These are phyloP conservation scores for Phortica magna DNA, from an alignment of 2,888 invertebrate species.

Conservation along the genomic window DNA sequence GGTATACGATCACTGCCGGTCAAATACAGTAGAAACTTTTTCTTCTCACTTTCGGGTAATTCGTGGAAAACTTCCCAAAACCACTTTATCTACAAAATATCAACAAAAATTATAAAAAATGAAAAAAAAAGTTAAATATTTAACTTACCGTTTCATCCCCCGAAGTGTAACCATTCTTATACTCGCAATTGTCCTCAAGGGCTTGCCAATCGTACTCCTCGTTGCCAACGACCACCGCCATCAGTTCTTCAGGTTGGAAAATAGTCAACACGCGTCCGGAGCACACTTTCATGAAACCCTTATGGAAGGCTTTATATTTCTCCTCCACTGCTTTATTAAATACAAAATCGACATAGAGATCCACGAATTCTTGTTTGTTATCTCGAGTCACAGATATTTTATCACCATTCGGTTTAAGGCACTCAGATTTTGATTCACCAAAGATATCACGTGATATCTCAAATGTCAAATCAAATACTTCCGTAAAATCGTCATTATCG, in stretches of 20 bases:
- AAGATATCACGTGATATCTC: slow-evolving; percentile 89
- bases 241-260: slow-evolving; percentile 95
- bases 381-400: slow-evolving; percentile 88
- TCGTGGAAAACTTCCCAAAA: slow-evolving; percentile 98
- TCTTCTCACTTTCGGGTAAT: slow-evolving; percentile 89
- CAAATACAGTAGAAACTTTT: slow-evolving; percentile 94
- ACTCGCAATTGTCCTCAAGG: slow-evolving; percentile 89
- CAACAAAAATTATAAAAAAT: background rate
- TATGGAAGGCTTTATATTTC: slow-evolving; percentile 88
- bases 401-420: slow-evolving; percentile 88
- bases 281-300: slow-evolving; percentile 91
- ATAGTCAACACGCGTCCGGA: slow-evolving; percentile 91
- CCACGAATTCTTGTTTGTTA: slow-evolving; percentile 93
- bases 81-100: slow-evolving; percentile 82
- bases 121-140: background rate
- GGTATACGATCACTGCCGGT: slow-evolving; percentile 98
- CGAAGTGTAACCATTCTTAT: slow-evolving; percentile 88
- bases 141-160: slow-evolving; percentile 74
- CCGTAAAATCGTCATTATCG: slow-evolving; percentile 88
- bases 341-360: slow-evolving; percentile 93
- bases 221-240: slow-evolving; percentile 92
- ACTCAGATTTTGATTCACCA: slow-evolving; percentile 86
- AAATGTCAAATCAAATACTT: slow-evolving; percentile 90
- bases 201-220: slow-evolving; percentile 98
- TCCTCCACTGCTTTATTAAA: slow-evolving; percentile 91